phyloP scores from a whole-genome alignment of 2,888 invertebrate genomes.

The Drosophila koepferae region DNA sequence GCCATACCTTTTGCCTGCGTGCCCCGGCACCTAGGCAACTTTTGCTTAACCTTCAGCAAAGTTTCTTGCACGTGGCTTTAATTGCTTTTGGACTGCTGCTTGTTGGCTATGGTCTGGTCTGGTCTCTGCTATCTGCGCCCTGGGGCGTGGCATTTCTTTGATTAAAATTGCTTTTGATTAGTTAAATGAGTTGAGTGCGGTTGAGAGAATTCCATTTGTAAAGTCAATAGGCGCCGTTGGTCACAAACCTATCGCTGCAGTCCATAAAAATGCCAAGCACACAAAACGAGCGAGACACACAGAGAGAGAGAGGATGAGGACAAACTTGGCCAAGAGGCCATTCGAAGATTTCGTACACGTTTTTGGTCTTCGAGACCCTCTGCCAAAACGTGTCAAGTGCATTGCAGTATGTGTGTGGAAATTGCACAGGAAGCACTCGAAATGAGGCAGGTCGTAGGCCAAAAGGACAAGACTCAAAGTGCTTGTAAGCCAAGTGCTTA shows the following conservation, averaged over 20 bases:
- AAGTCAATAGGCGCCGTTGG: slow-evolving; percentile 61
- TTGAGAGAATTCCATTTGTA: slow-evolving; percentile 43
- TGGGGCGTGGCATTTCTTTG: slow-evolving; percentile 52
- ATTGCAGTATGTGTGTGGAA: slow-evolving; percentile 58
- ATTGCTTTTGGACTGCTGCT: slow-evolving; percentile 64
- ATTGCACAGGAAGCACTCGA: slow-evolving; percentile 50
- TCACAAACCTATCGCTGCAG: slow-evolving; percentile 54
- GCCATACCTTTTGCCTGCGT: slow-evolving; percentile 22
- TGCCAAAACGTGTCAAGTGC: slow-evolving; percentile 74
- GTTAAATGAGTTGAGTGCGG: slow-evolving; percentile 66
- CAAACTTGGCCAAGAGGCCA: not conserved
- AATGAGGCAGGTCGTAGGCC: slow-evolving; percentile 31
- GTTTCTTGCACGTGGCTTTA: slow-evolving; percentile 77
- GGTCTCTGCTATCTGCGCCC: slow-evolving; percentile 19
- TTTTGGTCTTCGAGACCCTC: slow-evolving; percentile 16
- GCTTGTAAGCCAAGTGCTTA: slow-evolving; percentile 31
- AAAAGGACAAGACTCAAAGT: slow-evolving; percentile 25
- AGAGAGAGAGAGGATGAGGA: not conserved
- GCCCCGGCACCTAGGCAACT: slow-evolving; percentile 49
- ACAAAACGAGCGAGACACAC: slow-evolving; percentile 8
- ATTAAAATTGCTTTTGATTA: slow-evolving; percentile 80
- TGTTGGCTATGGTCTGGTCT: not conserved
- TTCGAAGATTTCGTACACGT: slow-evolving; percentile 40
- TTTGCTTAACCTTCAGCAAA: slow-evolving; percentile 65
- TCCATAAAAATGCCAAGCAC: slow-evolving; percentile 65